phyloP scores from a whole-genome alignment of 2,888 invertebrate genomes.

The Eupelmus urozonus region DNA sequence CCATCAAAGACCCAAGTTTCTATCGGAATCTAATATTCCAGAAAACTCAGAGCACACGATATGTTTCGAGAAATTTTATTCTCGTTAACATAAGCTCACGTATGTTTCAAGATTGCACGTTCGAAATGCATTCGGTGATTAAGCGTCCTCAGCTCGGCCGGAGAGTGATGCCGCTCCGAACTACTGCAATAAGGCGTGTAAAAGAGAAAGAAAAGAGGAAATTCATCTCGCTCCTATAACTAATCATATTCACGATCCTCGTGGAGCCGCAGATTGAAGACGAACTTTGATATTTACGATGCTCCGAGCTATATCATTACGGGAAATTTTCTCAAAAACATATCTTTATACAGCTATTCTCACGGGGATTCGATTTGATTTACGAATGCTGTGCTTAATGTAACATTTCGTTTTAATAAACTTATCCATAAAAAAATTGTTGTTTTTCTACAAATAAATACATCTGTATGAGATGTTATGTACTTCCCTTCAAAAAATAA shows the following conservation, averaged over 20 bases:
- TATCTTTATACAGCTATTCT: slow-evolving; percentile 10
- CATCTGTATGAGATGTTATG: no score
- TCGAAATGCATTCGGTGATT: slow-evolving; percentile 59
- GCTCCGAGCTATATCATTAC: slow-evolving; percentile 38
- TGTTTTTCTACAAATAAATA: no score
- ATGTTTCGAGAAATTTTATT: slow-evolving; percentile 49
- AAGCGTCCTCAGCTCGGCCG: slow-evolving; percentile 38
- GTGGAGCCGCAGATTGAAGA: slow-evolving; percentile 23
- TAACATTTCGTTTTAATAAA: no score
- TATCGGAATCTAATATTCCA: slow-evolving; percentile 10
- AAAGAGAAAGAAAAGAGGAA: slow-evolving; percentile 19
- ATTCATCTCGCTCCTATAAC: slow-evolving; percentile 39
- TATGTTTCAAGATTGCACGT: slow-evolving; percentile 59
- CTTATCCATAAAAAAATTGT: no score
- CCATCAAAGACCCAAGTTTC: slow-evolving; percentile 33
- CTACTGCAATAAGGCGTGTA: slow-evolving; percentile 47
- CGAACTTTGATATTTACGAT: slow-evolving; percentile 50
- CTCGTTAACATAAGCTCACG: slow-evolving; percentile 60
- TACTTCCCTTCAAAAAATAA: no score
- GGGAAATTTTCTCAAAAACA: slow-evolving; percentile 25
- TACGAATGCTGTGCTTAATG: no score
- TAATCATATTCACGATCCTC: slow-evolving; percentile 55
- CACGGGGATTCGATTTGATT: slow-evolving; percentile 28
- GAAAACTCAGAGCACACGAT: not conserved
- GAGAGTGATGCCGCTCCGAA: not conserved